Evolutionary conservation across 1,140 invertebrate genomes (phyloP).

Genomic region (Mamestra configurata): DNA sequence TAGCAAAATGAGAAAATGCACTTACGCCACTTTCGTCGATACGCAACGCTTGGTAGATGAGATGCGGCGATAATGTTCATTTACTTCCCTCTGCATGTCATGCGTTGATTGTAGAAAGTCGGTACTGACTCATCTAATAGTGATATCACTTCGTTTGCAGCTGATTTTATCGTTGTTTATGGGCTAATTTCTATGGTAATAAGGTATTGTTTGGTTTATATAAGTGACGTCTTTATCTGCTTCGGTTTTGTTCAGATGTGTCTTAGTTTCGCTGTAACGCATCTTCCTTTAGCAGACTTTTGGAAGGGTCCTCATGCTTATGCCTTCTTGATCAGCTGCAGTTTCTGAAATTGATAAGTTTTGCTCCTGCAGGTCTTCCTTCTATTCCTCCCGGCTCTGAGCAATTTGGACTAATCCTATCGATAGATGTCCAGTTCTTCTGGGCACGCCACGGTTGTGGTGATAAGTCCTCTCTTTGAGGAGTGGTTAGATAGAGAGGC

Average conservation of each 20-base stretch:
- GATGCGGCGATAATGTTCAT: slow-evolving; percentile 28
- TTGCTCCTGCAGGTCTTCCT: too few relatives aligned
- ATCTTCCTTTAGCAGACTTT: not conserved
- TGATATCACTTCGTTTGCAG: slow-evolving; percentile 1
- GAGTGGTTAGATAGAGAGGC: too few relatives aligned
- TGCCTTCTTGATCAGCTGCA: too few relatives aligned
- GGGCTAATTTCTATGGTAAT: slow-evolving; percentile 7
- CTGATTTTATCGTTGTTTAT: slow-evolving; percentile 15
- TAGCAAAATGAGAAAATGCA: slow-evolving; percentile 3
- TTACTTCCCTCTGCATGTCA: slow-evolving; percentile 18
- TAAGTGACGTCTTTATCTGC: not conserved
- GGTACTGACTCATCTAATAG: not conserved
- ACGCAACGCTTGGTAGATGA: slow-evolving; percentile 28
- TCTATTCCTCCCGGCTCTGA: too few relatives aligned
- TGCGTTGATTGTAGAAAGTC: slow-evolving; percentile 35
- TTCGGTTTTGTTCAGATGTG: not conserved
- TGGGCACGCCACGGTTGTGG: too few relatives aligned
- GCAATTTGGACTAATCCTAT: too few relatives aligned
- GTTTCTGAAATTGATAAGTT: too few relatives aligned
- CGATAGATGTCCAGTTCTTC: too few relatives aligned
- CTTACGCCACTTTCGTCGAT: slow-evolving; percentile 37
- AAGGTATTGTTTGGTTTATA: slow-evolving; percentile 20
- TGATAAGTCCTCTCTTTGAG: too few relatives aligned
- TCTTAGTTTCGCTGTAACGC: too few relatives aligned
- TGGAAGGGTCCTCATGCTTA: too few relatives aligned